phyloP scores from a whole-genome alignment of 2,113 vertebrate species.

The Tapirus terrestris region DNA sequence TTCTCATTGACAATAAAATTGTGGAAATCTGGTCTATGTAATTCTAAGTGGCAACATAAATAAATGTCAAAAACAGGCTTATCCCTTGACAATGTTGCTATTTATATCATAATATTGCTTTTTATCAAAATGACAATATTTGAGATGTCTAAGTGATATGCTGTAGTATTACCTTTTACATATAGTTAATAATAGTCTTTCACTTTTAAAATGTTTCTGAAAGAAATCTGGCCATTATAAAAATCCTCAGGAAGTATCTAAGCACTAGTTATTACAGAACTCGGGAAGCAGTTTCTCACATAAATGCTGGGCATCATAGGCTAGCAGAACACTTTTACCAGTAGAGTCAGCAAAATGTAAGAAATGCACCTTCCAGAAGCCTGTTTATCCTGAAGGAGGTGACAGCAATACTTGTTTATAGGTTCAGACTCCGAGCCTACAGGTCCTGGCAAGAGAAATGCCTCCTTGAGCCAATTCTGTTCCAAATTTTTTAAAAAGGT shows the following conservation, averaged over 20 bases:
- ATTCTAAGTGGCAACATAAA: neutral
- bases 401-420: neutral
- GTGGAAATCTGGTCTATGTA: neutral
- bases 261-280: neutral
- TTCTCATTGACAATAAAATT: neutral
- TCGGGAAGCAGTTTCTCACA: neutral
- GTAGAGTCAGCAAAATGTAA: neutral
- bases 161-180: neutral
- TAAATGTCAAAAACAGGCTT: neutral
- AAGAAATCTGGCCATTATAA: neutral
- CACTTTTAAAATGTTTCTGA: neutral
- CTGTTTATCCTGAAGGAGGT: neutral
- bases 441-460: neutral
- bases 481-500: neutral
- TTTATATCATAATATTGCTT: neutral
- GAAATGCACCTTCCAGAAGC: neutral
- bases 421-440: neutral
- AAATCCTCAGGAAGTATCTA: neutral
- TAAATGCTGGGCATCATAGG: neutral
- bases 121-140: neutral
- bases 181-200: neutral
- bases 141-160: neutral
- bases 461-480: neutral
- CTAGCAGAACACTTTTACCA: neutral
- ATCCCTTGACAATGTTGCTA: neutral